phyloP scores from a whole-genome alignment of 2,797 vertebrate genomes.

The Myripristis murdjan region DNA sequence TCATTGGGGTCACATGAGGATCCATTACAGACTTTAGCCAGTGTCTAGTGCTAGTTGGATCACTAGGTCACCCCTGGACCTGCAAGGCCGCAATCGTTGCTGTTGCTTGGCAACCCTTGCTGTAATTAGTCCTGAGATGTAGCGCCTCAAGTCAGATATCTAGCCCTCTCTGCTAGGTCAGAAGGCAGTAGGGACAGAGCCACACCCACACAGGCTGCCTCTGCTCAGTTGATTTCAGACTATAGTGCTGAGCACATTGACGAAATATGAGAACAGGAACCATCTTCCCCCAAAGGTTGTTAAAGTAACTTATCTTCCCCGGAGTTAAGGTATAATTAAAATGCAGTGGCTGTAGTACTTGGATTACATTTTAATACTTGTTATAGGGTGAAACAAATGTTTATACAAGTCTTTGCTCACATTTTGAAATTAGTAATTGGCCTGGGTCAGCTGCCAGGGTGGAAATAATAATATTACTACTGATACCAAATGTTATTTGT shows the following conservation, averaged over 20 bases:
- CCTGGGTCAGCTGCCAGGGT: no score
- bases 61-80: constrained; percentile 81
- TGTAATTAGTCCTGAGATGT: constrained; percentile 86
- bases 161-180: constrained; percentile 79
- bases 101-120: constrained; percentile 90
- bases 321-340: constrained; percentile 18
- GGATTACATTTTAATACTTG: constrained; percentile 11
- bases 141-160: constrained; percentile 78
- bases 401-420: no score
- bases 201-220: constrained; percentile 78
- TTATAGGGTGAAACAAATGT: constrained; percentile 20
- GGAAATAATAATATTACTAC: no score
- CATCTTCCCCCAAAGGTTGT: constrained; percentile 39
- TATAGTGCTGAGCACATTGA: constrained; percentile 52
- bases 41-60: constrained; percentile 66
- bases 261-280: constrained; percentile 54
- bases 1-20: constrained; percentile 73
- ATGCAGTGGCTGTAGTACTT: no score
- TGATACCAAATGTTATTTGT: no score
- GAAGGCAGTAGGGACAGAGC: constrained; percentile 69
- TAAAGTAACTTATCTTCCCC: constrained; percentile 42
- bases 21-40: constrained; percentile 69
- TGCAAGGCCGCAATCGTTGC: constrained; percentile 76
- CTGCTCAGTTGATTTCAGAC: constrained; percentile 68
- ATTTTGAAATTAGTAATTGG: no score